These are phyloP conservation scores for Pachyramphus minor DNA, from an alignment of 2,113 vertebrate species.

Conservation along the genomic window DNA sequence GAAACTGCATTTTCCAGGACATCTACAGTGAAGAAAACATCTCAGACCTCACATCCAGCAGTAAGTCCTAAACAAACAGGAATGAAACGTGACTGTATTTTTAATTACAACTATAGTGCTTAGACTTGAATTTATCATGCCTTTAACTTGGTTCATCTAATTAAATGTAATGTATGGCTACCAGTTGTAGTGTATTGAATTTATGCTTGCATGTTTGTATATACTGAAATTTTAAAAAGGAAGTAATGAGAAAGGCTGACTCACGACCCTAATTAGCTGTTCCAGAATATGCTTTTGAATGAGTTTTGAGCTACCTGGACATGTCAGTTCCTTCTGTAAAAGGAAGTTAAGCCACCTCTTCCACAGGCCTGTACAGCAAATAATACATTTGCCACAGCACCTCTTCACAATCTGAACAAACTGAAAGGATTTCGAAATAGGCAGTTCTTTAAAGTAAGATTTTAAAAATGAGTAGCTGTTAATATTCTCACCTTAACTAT, in stretches of 20 bases:
- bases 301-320: not conserved
- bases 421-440: not conserved
- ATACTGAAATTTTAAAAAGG: not conserved
- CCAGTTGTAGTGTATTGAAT: not conserved
- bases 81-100: not conserved
- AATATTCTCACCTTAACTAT: not conserved
- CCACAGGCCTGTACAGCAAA: not conserved
- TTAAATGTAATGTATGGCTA: not conserved
- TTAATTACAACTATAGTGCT: not conserved
- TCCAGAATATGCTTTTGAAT: not conserved
- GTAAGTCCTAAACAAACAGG: slow-evolving; percentile 21
- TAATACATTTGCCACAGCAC: not conserved
- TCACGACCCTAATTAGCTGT: not conserved
- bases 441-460: not conserved
- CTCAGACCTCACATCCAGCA: not conserved
- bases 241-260: not conserved
- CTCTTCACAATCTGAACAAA: not conserved
- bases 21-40: slow-evolving; percentile 33
- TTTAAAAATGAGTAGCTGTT: not conserved
- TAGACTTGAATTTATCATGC: not conserved
- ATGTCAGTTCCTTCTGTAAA: not conserved
- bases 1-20: slow-evolving; percentile 7
- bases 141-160: not conserved
- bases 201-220: not conserved
- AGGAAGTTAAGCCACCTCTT: not conserved